Evolutionary conservation across 2,888 invertebrate genomes (phyloP).

Genomic region (Quadriops clusia): DNA sequence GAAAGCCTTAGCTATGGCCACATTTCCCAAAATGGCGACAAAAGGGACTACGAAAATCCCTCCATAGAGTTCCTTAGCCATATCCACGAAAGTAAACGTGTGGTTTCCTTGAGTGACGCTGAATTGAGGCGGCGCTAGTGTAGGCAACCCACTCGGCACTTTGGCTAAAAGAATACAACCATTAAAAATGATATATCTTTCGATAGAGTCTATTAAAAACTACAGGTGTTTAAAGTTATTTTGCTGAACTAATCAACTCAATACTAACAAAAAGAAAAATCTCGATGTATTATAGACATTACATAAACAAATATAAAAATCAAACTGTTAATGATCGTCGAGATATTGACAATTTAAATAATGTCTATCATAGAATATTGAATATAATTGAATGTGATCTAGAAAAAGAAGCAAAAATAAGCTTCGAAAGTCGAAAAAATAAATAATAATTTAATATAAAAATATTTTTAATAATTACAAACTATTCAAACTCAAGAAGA

Average conservation of each 20-base stretch:
- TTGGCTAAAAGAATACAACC: constrained; percentile 35
- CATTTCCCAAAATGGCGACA: constrained; percentile 62
- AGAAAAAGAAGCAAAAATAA: too few relatives aligned
- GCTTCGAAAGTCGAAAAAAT: not conserved
- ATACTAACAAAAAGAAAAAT: too few relatives aligned
- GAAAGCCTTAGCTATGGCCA: constrained; percentile 78
- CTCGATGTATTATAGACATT: constrained; percentile 7
- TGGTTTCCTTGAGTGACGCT: constrained; percentile 38
- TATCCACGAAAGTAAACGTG: constrained; percentile 41
- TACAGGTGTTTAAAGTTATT: too few relatives aligned
- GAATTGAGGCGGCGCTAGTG: constrained; percentile 43
- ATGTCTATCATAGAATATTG: too few relatives aligned
- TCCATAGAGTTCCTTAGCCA: constrained; percentile 50
- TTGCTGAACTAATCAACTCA: too few relatives aligned
- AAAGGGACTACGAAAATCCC: constrained; percentile 62
- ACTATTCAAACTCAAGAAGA: too few relatives aligned
- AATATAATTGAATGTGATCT: too few relatives aligned
- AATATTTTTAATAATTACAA: constrained; percentile 5
- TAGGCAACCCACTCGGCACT: constrained; percentile 51
- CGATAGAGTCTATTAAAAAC: too few relatives aligned
- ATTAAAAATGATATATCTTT: constrained; percentile 3
- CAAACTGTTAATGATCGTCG: too few relatives aligned
- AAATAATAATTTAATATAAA: not conserved
- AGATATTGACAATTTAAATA: too few relatives aligned
- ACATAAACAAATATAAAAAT: not conserved